Evolutionary conservation across 2,113 vertebrate genomes (phyloP).

Genomic region (Toxotes chatareus): DNA sequence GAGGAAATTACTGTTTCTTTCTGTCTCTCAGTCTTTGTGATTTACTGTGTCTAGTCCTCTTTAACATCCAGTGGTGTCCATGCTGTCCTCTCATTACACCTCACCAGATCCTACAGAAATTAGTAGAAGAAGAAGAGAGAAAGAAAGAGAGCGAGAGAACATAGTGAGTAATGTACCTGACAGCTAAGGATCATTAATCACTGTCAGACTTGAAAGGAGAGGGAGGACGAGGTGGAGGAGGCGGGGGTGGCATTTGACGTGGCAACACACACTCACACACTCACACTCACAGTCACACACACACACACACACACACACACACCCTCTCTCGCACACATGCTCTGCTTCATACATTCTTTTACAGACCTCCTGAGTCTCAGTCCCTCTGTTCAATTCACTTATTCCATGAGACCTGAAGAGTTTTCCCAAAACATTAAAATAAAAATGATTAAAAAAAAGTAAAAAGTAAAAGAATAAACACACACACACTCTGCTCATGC

Average conservation of each 20-base stretch:
- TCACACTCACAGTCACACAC: slow-evolving; percentile 6
- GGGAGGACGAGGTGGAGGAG: slow-evolving; percentile 43
- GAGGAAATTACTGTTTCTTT: slow-evolving; percentile 22
- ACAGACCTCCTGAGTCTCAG: slow-evolving; percentile 50
- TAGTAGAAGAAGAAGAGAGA: background rate
- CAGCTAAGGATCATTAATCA: slow-evolving; percentile 86
- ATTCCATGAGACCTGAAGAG: slow-evolving; percentile 43
- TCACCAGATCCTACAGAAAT: background rate
- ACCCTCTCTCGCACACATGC: slow-evolving; percentile 23
- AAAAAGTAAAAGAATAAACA: slow-evolving; percentile 44
- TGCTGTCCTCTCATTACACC: slow-evolving; percentile 5
- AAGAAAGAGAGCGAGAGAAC: slow-evolving; percentile 28
- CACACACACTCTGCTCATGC: slow-evolving; percentile 3
- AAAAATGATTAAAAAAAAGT: slow-evolving; percentile 37
- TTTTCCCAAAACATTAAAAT: slow-evolving; percentile 45
- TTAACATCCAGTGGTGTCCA: background rate
- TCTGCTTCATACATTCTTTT: slow-evolving; percentile 52
- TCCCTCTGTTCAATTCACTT: slow-evolving; percentile 54
- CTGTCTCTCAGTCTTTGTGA: slow-evolving; percentile 12
- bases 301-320: background rate
- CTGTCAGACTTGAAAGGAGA: slow-evolving; percentile 77
- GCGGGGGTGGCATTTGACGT: slow-evolving; percentile 59
- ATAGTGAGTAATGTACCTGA: slow-evolving; percentile 80
- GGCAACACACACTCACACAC: slow-evolving; percentile 49
- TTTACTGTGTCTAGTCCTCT: slow-evolving; percentile 2